Base-by-base conservation (phyloP, 2,888 invertebrate genomes). In the Heliconius charithonia region DNA sequence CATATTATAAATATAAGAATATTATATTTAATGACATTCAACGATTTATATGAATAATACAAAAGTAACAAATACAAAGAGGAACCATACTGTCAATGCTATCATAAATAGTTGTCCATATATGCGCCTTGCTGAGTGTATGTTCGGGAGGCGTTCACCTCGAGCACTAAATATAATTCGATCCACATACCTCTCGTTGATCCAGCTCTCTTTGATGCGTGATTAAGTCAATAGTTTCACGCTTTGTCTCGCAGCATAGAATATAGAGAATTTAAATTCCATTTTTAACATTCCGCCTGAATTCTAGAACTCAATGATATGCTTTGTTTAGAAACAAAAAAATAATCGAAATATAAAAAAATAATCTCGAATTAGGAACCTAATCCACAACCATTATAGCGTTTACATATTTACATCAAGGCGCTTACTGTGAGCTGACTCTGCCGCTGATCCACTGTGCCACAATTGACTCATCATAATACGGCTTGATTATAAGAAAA, bases 141-240 rank as follows among this genome's bases (percentile, higher is more conserved):
- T 37, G 13, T 81, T 51, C 76, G 77, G 74, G 71, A 80, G 82
- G 77, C 83, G 70, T 83, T 83, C 81, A 82, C 82, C 82, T 81
- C 77, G 32, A 73, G 78, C 51, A 79, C 82, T 83, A 82, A 80
- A 82, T 83, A 81, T 83, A 82, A 83, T 80, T 74, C 78, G 66
- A 82, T 82, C 62, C 80, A 79, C 69, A 79, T 75, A 69, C 73
- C 71, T 72, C 73, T 63, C 32, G 75, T 66, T 77, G 70, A 80
- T 81, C 79, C 75, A 71, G 67, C 19, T 75, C 75, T 65, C 27
- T 76, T 73, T 29, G 66, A 66, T 75, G 73, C 45, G 75, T 73
- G 63, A 74, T 71, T 73, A 72, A 77, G 67, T 74, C 63, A 29
- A 32, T 45, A n/a, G 59, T 45, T 75, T 51, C 13, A 45, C 37